Evolutionary conservation across 2,888 invertebrate species (phyloP), one percentile per base, ranked within the genome.

Genomic region (Pristionchus maxplancki): DNA sequence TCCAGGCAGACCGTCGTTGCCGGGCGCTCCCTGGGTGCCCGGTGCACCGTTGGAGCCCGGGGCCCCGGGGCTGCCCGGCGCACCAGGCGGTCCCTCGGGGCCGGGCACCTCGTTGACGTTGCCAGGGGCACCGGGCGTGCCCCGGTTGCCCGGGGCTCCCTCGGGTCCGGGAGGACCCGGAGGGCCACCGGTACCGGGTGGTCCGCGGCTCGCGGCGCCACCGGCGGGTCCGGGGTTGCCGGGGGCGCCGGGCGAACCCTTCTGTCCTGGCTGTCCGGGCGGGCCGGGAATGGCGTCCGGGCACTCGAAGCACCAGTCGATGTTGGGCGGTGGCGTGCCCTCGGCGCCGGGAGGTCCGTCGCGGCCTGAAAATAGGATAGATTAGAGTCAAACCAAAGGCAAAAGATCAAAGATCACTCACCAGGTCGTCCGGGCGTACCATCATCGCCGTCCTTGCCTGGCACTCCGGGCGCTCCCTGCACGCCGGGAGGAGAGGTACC

Each of bases 291-390:
- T 89, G 24, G 90, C 93, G 50, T 91, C 92, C 8, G 93, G 90
- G 81, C 93, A 93, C 44, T 92, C 92, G 89, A 92, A 92, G 90
- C 93, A 93, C 90, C 91, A 92, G 53, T 92, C 92, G 82, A 91
- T 89, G 20, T 87, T 89, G 17, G 90, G 91, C 58, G 92, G 90
- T 28, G 92, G 91, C 81, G 91, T 91, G 31, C 91, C 88, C 44
- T 89, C 83, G 37, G 91, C 88, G 88, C 92, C 92, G 78, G 91
- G 91, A 15, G 91, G 91, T 62, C 93, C 93, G 71, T 92, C 91
- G 82, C 90, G 89, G 67, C 93, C 85, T 64, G 64, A 11, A 53
- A 58, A 50, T 37, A 5, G 17, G 3, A 24, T 58, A 31, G 64
- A 31, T 64, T 64, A 31, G 8, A 71, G 11, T 71, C 37, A 17